Evolutionary conservation across 2,888 invertebrate species (phyloP).

Genomic region (Epistrophe eligans): DNA sequence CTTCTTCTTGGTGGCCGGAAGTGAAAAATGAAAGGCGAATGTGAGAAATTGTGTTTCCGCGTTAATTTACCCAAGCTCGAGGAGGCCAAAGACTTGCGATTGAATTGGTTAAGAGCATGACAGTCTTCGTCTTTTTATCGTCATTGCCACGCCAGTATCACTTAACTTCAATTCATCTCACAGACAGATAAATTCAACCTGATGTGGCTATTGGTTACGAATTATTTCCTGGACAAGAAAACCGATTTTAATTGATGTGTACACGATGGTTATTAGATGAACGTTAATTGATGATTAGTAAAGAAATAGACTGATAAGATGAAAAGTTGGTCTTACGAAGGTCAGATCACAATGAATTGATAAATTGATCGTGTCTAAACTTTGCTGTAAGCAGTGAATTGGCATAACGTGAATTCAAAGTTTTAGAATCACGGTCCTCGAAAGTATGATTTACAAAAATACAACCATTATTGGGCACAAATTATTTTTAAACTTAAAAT

Average conservation of each 20-base stretch:
- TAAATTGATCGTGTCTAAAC: neutral
- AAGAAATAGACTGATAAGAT: neutral
- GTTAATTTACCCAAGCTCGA: conserved; percentile 61
- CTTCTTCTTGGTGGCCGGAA: conserved; percentile 61
- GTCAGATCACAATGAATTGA: neutral
- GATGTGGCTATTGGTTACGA: conserved; percentile 36
- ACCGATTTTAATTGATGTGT: conserved; percentile 69
- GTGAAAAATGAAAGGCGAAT: conserved; percentile 52
- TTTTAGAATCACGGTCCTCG: too few relatives aligned
- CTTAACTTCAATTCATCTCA: conserved; percentile 59
- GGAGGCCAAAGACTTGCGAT: conserved; percentile 30
- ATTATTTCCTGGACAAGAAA: conserved; percentile 70
- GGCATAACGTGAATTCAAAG: neutral
- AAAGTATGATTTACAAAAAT: too few relatives aligned
- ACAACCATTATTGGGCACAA: too few relatives aligned
- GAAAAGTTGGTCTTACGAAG: neutral
- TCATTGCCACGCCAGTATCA: conserved; percentile 47
- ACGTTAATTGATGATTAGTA: conserved; percentile 52
- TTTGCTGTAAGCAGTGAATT: neutral
- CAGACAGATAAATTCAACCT: conserved; percentile 49
- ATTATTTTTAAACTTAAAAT: too few relatives aligned
- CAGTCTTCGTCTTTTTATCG: conserved; percentile 22
- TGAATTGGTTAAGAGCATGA: conserved; percentile 50
- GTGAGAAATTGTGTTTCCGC: conserved; percentile 69
- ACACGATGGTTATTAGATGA: conserved; percentile 49